phyloP scores from a whole-genome alignment of 92 coral and sea anemone genomes.

The Desmophyllum pertusum region DNA sequence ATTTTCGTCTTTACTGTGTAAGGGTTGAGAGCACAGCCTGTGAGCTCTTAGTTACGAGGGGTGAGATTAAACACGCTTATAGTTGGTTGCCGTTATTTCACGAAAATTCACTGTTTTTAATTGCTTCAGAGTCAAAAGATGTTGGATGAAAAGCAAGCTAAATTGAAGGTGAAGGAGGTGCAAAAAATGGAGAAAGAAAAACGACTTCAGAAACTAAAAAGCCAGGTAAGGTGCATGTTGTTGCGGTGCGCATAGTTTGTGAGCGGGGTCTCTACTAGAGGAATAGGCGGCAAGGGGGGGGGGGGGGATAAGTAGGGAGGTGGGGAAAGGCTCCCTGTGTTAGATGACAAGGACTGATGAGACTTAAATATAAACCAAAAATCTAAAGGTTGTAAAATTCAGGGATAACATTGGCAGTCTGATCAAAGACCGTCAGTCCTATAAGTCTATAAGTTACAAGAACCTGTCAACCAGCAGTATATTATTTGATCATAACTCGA shows the following conservation, averaged over 20 bases:
- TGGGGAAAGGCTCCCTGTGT: no score
- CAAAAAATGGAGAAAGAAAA: slow-evolving; percentile 86
- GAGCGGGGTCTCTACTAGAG: not conserved
- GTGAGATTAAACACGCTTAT: no score
- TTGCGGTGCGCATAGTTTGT: not conserved
- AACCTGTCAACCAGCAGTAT: not conserved
- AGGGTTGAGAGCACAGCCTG: no score
- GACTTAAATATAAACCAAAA: no score
- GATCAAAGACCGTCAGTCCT: no score
- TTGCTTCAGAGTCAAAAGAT: slow-evolving; percentile 75
- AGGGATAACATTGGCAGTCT: not conserved
- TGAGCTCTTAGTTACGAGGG: no score
- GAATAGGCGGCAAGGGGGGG: not conserved
- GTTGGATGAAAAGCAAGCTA: slow-evolving; percentile 80
- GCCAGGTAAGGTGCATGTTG: slow-evolving; percentile 73
- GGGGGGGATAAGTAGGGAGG: not conserved
- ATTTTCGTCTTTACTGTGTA: no score
- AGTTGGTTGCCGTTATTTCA: not conserved
- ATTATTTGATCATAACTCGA: not conserved
- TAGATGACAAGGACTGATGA: no score
- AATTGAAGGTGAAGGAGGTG: slow-evolving; percentile 67
- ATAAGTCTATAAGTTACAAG: no score
- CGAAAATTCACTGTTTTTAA: no score
- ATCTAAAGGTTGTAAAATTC: not conserved
- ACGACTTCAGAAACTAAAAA: slow-evolving; percentile 88